Evolutionary conservation across 92 coral and sea anemone genomes (phyloP).

Genomic region (Bergia sp.): DNA sequence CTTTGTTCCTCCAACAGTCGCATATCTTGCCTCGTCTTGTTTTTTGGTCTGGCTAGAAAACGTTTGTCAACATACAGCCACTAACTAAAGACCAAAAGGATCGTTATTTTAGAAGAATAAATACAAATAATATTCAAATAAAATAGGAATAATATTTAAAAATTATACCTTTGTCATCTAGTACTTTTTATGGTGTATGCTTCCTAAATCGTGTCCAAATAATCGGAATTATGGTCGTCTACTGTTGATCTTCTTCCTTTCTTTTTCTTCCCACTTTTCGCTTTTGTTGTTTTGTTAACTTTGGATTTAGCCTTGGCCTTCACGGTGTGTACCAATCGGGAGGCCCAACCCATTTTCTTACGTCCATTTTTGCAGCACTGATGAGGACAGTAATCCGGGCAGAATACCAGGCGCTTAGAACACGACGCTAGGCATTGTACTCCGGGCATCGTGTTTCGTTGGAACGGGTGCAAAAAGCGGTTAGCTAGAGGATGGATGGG

Average conservation of each 20-base stretch:
- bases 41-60: no score
- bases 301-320: slow-evolving; percentile 10
- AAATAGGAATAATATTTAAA: no score
- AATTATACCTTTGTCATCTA: neutral
- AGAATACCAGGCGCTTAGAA: slow-evolving; percentile 17
- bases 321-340: neutral
- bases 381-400: slow-evolving; percentile 75
- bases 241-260: neutral
- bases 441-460: slow-evolving; percentile 15
- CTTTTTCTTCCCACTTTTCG: neutral
- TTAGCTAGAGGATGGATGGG: neutral
- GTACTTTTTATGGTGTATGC: neutral
- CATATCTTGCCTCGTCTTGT: no score
- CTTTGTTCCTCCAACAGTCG: no score
- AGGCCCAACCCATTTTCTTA: neutral
- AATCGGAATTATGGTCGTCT: neutral
- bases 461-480: slow-evolving; percentile 1
- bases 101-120: no score
- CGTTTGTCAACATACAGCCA: no score
- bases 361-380: slow-evolving; percentile 56
- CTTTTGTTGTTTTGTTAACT: neutral
- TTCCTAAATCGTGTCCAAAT: neutral
- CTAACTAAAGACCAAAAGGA: no score
- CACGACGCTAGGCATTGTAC: slow-evolving; percentile 2
- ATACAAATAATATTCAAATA: no score